These are phyloP conservation scores for Acanthoscelides obtectus DNA, from an alignment of 2,888 invertebrate species.

Conservation along the genomic window DNA sequence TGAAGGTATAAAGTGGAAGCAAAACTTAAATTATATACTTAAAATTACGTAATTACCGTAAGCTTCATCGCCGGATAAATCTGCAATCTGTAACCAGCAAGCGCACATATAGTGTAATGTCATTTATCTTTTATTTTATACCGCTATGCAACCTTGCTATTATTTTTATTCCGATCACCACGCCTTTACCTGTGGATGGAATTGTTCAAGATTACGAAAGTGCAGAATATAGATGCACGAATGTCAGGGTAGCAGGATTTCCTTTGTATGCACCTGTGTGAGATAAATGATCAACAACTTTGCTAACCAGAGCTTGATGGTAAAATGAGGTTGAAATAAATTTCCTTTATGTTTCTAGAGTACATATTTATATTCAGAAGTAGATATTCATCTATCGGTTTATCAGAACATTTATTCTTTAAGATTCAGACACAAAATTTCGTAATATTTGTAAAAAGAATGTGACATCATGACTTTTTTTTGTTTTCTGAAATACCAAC, in stretches of 20 bases:
- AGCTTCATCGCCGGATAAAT: constrained; percentile 28
- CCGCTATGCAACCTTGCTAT: constrained; percentile 40
- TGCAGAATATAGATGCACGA: neutral
- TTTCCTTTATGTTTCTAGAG: too few species aligned
- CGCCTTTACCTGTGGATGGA: constrained; percentile 33
- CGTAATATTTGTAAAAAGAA: too few species aligned
- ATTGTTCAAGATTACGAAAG: constrained; percentile 27
- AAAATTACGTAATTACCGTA: constrained; percentile 29
- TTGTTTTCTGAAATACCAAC: too few species aligned
- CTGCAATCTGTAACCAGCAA: constrained; percentile 30
- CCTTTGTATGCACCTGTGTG: neutral
- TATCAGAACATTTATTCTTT: too few species aligned
- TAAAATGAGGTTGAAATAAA: too few species aligned
- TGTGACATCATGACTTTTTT: too few species aligned
- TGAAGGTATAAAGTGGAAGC: neutral
- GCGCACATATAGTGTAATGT: constrained; percentile 20
- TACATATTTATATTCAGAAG: too few species aligned
- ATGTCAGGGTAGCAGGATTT: neutral
- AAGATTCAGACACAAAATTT: too few species aligned
- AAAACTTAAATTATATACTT: constrained; percentile 6
- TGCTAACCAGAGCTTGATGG: too few species aligned
- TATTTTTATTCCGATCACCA: constrained; percentile 31
- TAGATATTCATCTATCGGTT: too few species aligned
- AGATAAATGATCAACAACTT: too few species aligned
- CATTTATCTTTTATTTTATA: constrained; percentile 40